These are phyloP conservation scores for Gordius sp. DNA, from an alignment of 2,888 invertebrate species.

Conservation along the genomic window DNA sequence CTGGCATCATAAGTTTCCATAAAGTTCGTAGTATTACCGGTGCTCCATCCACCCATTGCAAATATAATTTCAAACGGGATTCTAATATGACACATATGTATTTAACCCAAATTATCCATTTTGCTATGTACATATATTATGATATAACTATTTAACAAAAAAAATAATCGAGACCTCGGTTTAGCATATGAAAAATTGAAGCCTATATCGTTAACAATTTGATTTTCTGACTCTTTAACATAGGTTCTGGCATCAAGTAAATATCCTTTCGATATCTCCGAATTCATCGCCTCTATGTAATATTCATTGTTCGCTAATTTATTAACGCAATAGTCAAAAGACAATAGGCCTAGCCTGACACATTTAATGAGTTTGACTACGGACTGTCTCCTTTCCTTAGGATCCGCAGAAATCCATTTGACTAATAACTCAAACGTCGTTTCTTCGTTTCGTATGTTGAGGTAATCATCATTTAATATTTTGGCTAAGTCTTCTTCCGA, in stretches of 20 bases:
- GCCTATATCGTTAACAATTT: neutral
- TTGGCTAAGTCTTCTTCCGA: neutral
- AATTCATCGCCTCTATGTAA: constrained; percentile 10
- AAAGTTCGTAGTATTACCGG: constrained; percentile 40
- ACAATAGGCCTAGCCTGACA: neutral
- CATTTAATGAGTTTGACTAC: neutral
- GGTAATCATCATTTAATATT: constrained; percentile 1
- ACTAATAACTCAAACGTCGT: neutral
- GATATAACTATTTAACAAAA: no score
- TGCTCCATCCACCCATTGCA: constrained; percentile 13
- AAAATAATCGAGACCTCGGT: neutral
- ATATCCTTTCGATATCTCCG: neutral
- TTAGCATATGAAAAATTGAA: constrained; percentile 12
- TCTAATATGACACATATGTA: neutral
- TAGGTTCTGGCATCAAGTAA: neutral
- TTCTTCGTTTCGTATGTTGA: neutral
- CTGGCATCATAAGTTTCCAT: constrained; percentile 65
- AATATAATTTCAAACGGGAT: constrained; percentile 13
- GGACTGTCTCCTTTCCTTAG: neutral
- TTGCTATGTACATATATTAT: neutral
- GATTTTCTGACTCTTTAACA: constrained; percentile 11
- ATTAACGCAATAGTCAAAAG: constrained; percentile 7
- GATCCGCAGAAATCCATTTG: neutral
- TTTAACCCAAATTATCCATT: neutral
- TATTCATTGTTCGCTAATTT: neutral